Conservation (phyloP, 2,888 invertebrate species). For the Cheilosia impressa region DNA sequence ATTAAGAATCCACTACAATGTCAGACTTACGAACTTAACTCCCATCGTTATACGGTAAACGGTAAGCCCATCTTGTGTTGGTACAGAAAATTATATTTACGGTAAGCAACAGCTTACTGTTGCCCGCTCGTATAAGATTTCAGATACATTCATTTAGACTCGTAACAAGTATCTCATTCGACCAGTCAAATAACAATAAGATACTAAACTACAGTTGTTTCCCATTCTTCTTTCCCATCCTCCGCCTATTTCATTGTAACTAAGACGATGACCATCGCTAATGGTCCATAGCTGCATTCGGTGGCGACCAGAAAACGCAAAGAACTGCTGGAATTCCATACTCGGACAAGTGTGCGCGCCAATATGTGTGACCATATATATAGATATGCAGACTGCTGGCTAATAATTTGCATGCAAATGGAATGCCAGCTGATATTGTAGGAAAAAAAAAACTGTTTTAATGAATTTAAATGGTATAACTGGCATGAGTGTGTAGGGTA, state of each 20-base stretch:
- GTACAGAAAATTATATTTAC: conserved; percentile 8
- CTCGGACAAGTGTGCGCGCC: background rate
- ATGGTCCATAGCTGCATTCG: conserved; percentile 58
- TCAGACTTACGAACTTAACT: background rate
- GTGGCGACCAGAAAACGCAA: conserved; percentile 1
- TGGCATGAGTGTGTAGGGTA: conserved; percentile 5
- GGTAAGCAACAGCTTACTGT: conserved; percentile 6
- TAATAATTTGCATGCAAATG: conserved; percentile 66
- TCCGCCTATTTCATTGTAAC: conserved; percentile 17
- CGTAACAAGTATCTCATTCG: conserved; percentile 14
- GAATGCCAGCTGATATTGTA: conserved; percentile 47
- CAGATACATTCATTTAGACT: background rate
- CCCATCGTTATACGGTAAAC: background rate
- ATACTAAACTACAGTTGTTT: conserved; percentile 51
- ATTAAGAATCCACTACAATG: conserved; percentile 1
- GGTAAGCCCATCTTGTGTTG: background rate
- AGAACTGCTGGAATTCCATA: background rate
- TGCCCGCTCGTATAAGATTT: conserved; percentile 1
- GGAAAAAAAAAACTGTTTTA: conserved; percentile 44
- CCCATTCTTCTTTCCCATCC: conserved; percentile 1
- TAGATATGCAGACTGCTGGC: background rate
- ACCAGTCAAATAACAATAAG: conserved; percentile 43
- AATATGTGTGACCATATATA: conserved; percentile 1
- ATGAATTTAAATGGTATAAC: conserved; percentile 54
- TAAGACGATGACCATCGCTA: conserved; percentile 41